Percentiles rank a stretch among this genome's conserved stretches.
Evolutionary conservation across 2,888 invertebrate species (phyloP).

Genomic region (Hemistola chrysoprasaria): DNA sequence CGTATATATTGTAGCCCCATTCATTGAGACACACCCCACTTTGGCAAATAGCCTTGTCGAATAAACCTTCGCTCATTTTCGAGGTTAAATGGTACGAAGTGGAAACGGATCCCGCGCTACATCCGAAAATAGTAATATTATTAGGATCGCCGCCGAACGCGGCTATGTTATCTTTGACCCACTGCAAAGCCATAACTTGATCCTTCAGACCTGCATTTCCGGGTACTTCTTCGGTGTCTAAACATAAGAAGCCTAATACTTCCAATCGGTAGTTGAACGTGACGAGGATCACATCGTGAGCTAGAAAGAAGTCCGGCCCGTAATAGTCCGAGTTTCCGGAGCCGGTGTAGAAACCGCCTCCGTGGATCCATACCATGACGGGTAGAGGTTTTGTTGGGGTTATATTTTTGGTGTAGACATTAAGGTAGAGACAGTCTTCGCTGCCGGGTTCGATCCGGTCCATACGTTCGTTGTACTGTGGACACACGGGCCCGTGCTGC

Average conservation of each 20-base stretch:
- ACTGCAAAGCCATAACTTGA: conserved; percentile 72
- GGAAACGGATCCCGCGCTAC: conserved; percentile 71
- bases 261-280: conserved; percentile 76
- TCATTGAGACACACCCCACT: conserved; percentile 73
- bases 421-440: conserved; percentile 86
- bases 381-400: conserved; percentile 45
- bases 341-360: conserved; percentile 75
- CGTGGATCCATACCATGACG: conserved; percentile 78
- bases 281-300: conserved; percentile 64
- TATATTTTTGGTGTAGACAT: conserved; percentile 81
- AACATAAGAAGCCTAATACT: conserved; percentile 71
- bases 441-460: conserved; percentile 77
- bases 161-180: conserved; percentile 69
- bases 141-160: conserved; percentile 67
- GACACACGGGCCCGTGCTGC: conserved; percentile 67
- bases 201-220: conserved; percentile 78
- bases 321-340: conserved; percentile 74
- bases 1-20: conserved; percentile 65
- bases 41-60: conserved; percentile 75
- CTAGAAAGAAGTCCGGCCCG: conserved; percentile 75
- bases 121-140: conserved; percentile 73
- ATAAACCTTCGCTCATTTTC: conserved; percentile 66
- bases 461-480: conserved; percentile 71
- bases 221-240: conserved; percentile 69
- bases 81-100: conserved; percentile 66